phyloP scores from a whole-genome alignment of 2,797 vertebrate species.

The Diplodus sargus region DNA sequence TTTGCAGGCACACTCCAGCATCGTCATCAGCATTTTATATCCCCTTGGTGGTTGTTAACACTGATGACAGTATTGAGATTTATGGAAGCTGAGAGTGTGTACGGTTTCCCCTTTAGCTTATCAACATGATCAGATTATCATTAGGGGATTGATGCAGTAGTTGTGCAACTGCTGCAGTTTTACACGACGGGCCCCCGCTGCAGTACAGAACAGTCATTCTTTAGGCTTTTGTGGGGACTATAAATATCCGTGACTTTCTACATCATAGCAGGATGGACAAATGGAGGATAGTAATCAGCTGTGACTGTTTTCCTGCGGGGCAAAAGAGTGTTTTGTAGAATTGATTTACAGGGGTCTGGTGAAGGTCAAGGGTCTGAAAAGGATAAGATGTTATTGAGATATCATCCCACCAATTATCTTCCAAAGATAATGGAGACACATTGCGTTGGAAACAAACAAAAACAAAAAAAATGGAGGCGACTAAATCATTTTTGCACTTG shows the following conservation, averaged over 20 bases:
- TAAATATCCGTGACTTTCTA: constrained; percentile 50
- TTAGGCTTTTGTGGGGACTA: constrained; percentile 44
- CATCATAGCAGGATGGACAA: constrained; percentile 30
- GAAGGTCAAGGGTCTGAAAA: constrained; percentile 46
- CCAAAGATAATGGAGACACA: constrained; percentile 58
- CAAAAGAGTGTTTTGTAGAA: constrained; percentile 28
- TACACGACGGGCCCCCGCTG: constrained; percentile 11
- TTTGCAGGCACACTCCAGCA: constrained; percentile 43
- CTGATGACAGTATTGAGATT: constrained; percentile 69
- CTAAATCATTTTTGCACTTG: constrained; percentile 47
- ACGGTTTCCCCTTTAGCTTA: constrained; percentile 68
- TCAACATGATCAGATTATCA: constrained; percentile 67
- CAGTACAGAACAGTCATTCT: constrained; percentile 36
- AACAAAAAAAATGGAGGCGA: constrained; percentile 8
- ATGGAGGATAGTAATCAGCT: constrained; percentile 40
- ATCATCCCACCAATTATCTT: constrained; percentile 63
- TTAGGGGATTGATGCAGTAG: constrained; percentile 61
- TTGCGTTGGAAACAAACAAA: constrained; percentile 39
- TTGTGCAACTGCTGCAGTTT: constrained; percentile 56
- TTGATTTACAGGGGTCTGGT: constrained; percentile 24
- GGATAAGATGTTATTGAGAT: constrained; percentile 42
- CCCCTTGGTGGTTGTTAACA: constrained; percentile 72
- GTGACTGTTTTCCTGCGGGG: constrained; percentile 23
- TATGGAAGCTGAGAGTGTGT: constrained; percentile 60
- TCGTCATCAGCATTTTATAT: constrained; percentile 67